Base-by-base conservation (phyloP, 2,888 invertebrate species). In the Cetonia aurata region DNA sequence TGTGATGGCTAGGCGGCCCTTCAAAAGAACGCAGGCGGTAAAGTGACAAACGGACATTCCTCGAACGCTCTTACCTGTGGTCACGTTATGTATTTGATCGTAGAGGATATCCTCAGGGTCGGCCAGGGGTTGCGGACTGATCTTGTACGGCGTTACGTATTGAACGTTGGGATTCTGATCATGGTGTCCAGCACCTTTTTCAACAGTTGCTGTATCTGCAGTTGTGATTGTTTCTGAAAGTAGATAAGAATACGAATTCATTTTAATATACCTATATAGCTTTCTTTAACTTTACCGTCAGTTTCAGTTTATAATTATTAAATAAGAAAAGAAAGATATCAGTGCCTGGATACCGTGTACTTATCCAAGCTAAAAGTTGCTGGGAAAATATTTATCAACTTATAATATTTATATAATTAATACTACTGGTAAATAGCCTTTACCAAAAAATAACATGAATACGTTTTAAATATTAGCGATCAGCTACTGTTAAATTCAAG, bases 71-170 rank as follows among this genome's bases (percentile, higher is more conserved):
- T 75, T 75, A 81, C 80, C 80, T 71, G 55, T 66, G 12, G 66
- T 72, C 42, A 77, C 72, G 70, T 79, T 81, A 59, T 80, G 77
- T 70, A 81, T 79, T 62, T 80, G 79, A 67, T 87, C 88, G 77
- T 87, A 88, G n/a, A 88, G 82, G 72, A 87, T 81, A 80, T 88
- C 88, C 79, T 89, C 88, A 70, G 87, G 87, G 79, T 89, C 25
- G 25, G 25, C 86, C 56, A 88, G 80, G 50, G 86, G 85, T 69
- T 83, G 82, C 25, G 87, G 88, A 75, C 87, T 86, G 68, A 88
- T 85, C 82, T 91, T 91, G 70, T 86, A 80, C 12, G 89, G 89
- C 72, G 84, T 87, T 0, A 90, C 86, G 77, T 86, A 87, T 77
- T 88, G 88, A 65, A 86, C 83, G 62, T 85, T 83, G 25, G 66